Evolutionary conservation across 2,797 vertebrate species (phyloP).

Genomic region (Sarcoramphus papa): DNA sequence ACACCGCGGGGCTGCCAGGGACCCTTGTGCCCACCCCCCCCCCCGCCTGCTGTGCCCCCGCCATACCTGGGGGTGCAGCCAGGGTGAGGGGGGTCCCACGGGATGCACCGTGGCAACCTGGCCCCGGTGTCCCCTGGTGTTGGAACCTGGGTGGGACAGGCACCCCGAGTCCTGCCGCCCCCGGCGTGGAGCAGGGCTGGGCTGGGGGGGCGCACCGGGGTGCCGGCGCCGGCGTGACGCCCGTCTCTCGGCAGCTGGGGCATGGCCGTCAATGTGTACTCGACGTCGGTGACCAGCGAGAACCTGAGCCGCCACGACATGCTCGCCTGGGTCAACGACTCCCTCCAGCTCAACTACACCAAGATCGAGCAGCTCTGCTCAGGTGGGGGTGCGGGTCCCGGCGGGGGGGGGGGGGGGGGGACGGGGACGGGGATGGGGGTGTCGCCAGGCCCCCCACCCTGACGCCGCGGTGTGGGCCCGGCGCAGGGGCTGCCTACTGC

Average conservation of each 20-base stretch:
- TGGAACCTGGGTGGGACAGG: not conserved
- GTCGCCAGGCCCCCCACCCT: too few species aligned
- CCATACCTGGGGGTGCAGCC: not conserved
- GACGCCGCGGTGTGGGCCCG: not conserved
- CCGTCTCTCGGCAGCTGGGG: slow-evolving; percentile 75
- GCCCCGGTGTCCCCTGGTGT: not conserved
- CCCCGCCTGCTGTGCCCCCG: not conserved
- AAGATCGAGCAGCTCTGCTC: slow-evolving; percentile 95
- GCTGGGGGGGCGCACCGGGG: not conserved
- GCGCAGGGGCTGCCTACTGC: slow-evolving; percentile 88
- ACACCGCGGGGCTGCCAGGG: not conserved
- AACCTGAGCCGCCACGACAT: slow-evolving; percentile 98
- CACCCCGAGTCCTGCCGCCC: accelerated
- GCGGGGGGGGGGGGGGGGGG: not conserved
- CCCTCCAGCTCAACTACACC: slow-evolving; percentile 89
- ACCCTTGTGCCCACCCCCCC: not conserved
- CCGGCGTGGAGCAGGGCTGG: accelerated
- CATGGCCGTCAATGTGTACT: slow-evolving; percentile 98
- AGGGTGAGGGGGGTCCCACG: accelerated
- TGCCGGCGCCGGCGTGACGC: not conserved
- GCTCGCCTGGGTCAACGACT: slow-evolving; percentile 96
- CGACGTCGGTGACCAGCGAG: slow-evolving; percentile 93
- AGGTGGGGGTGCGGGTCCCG: slow-evolving; percentile 70
- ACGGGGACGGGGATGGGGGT: accelerated
- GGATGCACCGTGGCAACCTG: not conserved